Conservation (phyloP, 2,113 vertebrate species). For the Meriones unguiculatus region DNA sequence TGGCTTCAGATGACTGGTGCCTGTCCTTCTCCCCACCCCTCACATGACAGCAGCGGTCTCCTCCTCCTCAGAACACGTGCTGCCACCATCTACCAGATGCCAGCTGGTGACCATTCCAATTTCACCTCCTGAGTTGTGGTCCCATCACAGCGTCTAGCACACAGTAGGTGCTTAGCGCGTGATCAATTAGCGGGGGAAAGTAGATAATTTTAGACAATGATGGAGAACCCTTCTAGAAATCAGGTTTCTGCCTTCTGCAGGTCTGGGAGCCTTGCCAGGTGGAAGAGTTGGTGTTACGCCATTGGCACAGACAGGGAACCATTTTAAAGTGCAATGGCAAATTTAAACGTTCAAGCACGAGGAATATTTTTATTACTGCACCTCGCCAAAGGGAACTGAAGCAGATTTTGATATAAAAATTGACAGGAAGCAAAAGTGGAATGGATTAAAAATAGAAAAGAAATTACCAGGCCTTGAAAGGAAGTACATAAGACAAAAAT, state of each 20-base stretch:
- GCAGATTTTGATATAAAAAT: conserved; percentile 78
- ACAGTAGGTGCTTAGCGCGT: not conserved
- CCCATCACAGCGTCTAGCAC: not conserved
- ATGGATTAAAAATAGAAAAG: conserved; percentile 80
- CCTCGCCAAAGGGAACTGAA: conserved; percentile 74
- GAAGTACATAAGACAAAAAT: conserved; percentile 72
- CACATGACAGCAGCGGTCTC: not conserved
- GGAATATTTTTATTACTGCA: conserved; percentile 71
- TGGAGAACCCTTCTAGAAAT: not conserved
- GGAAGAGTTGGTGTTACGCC: not conserved
- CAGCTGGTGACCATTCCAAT: not conserved
- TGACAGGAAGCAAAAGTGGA: conserved; percentile 78
- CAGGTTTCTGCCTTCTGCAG: not conserved
- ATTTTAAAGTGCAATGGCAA: conserved; percentile 63
- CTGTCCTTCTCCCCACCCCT: fast-evolving
- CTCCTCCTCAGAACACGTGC: not conserved
- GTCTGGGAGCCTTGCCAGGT: conserved; percentile 32
- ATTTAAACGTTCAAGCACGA: conserved; percentile 68
- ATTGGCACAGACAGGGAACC: conserved; percentile 13
- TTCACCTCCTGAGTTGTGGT: not conserved
- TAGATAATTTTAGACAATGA: not conserved
- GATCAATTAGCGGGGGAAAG: not conserved
- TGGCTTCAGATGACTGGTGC: not conserved
- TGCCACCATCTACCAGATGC: not conserved
- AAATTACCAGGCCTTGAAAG: conserved; percentile 73